These are phyloP conservation scores for Caracal caracal DNA, from an alignment of 2,113 vertebrate genomes.

Conservation along the genomic window DNA sequence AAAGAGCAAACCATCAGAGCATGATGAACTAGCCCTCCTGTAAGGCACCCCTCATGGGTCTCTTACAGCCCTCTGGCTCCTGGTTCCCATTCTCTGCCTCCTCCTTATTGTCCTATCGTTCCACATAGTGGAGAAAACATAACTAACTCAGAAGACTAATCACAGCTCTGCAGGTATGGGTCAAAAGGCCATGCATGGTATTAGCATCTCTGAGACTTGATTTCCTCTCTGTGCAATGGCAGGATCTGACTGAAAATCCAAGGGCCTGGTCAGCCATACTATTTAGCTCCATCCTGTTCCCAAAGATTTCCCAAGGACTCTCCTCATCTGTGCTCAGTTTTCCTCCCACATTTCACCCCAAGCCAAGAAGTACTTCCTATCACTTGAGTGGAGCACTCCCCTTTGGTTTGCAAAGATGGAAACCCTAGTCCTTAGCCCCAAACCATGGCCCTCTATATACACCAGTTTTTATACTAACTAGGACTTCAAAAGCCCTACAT, in stretches of 20 bases:
- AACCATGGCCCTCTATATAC: neutral
- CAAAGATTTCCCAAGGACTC: neutral
- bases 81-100: neutral
- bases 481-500: neutral
- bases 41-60: neutral
- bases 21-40: neutral
- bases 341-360: neutral
- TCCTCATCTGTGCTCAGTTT: neutral
- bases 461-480: neutral
- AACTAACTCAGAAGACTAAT: neutral
- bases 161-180: neutral
- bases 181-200: rapidly evolving
- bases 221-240: neutral
- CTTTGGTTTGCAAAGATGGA: neutral
- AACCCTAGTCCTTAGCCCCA: neutral
- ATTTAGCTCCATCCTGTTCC: neutral
- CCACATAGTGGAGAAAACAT: neutral
- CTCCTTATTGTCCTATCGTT: neutral
- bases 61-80: neutral
- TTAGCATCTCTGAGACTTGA: neutral
- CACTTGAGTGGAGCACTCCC: neutral
- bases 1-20: neutral
- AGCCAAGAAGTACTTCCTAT: constrained; percentile 52
- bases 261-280: neutral
- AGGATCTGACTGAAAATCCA: neutral